Percentiles rank a stretch among this genome's conserved stretches.
Conservation (phyloP, 2,888 invertebrate species). For the Drosophila dives region DNA sequence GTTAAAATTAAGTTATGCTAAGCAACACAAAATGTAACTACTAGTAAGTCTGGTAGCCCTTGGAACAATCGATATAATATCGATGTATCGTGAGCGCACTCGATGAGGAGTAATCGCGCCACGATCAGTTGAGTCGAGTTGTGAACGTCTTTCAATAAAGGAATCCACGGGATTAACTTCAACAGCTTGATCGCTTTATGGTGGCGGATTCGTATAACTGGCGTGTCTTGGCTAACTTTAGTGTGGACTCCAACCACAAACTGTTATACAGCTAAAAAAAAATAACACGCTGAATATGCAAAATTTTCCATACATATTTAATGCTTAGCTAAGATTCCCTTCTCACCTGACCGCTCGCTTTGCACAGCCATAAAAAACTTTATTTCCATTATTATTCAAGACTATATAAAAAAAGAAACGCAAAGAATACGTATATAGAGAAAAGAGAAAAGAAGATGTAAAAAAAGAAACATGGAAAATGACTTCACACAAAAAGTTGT, state of each 20-base stretch:
- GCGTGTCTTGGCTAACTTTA: slow-evolving; percentile 36
- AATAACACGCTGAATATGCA: slow-evolving; percentile 21
- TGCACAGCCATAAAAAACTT: slow-evolving; percentile 45
- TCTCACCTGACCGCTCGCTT: background rate
- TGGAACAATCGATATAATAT: too few species aligned
- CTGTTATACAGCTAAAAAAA: slow-evolving; percentile 38
- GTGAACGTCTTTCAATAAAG: too few species aligned
- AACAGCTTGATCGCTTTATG: slow-evolving; percentile 4
- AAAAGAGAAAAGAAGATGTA: background rate
- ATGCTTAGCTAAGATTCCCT: slow-evolving; percentile 22
- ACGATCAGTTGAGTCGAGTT: too few species aligned
- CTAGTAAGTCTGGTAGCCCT: too few species aligned
- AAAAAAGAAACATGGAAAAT: slow-evolving; percentile 55
- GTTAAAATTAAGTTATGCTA: too few species aligned
- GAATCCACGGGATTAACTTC: too few species aligned
- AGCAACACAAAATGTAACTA: too few species aligned
- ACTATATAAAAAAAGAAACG: slow-evolving; percentile 37
- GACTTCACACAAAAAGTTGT: slow-evolving; percentile 71
- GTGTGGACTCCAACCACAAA: slow-evolving; percentile 48
- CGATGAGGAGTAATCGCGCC: too few species aligned
- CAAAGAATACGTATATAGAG: background rate
- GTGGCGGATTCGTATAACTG: slow-evolving; percentile 41
- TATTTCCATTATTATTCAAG: slow-evolving; percentile 50
- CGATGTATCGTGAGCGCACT: too few species aligned
- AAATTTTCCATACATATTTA: slow-evolving; percentile 58